Evolutionary conservation across 2,888 invertebrate species (phyloP), one percentile per base, ranked within the genome.

Genomic region (Hesperia comma): DNA sequence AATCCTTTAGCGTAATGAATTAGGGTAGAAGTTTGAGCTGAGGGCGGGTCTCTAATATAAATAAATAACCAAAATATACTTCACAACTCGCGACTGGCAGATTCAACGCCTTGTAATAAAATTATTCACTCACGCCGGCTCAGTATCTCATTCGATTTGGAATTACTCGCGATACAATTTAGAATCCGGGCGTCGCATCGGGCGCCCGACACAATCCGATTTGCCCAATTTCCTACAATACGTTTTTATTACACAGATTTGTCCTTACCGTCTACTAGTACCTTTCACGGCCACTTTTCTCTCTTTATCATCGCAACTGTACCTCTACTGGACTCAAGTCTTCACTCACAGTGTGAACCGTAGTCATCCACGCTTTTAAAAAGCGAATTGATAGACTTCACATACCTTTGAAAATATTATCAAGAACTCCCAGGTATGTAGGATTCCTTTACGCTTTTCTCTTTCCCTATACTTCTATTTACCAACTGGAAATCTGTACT

Each of bases 61-160:
- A 19, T 19, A 49, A 49, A 49, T 49, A 19, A 19, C 19, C 15
- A 37, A 46, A 46, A 46, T 46, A 46, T 17, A 46, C 10, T 19
- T 49, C 19, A 49, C 19, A 49, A 49, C 51, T 21, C 17, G 43
- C 51, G 26, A 40, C 32, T 55, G 55, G 46, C 33, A 61, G 66
- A 46, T 61, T 54, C 60, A 40, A 40, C 66, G 66, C 61, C 60
- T 49, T 61, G 54, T 71, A 72, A 74, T 71, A 69, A 69, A 71
- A 72, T 74, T 72, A 68, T 70, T 58, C 67, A 72, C 71, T 68
- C 69, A 70, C 70, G 64, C 68, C 69, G 68, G 71, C 71, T 72
- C 72, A 69, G 63, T 69, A 70, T 72, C 72, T 72, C 67, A 73
- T 74, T 72, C 71, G 69, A 71, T 75, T 75, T 72, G 70, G 72